Base-by-base conservation (phyloP, 2,888 invertebrate species). In the Thera britannica region DNA sequence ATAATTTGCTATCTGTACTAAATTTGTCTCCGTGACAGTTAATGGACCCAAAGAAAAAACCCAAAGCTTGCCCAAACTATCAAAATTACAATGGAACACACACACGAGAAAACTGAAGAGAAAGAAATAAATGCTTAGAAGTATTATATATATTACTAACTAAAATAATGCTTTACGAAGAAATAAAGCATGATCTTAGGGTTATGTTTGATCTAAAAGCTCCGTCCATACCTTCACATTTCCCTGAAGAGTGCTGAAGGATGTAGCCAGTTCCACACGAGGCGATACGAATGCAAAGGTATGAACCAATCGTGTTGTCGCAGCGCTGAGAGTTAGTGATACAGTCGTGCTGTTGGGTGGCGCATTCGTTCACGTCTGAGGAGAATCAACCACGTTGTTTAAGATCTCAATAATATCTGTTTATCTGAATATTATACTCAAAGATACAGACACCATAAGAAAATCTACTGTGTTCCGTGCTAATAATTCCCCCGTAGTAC, bases 261-360 rank as follows among this genome's bases (percentile, higher is more conserved):
- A 98, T 98, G 84, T 99, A 99, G 0, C 99, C 99, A 0, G 99
- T 99, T 0, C 99, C 99, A 85, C 99, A 99, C 0, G 98, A 97
- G 5, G 97, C 95, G 48, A 96, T 96, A 58, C 98, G 94, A 49
- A 98, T 96, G 85, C 99, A 99, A 35, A 96, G 95, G 85, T 95
- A 98, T 0, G 98, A 98, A 0, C 99, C 98, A 9, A 97, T 95
- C 0, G 97, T 97, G 82, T 98, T 98, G 86, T 98, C 98, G 79
- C 98, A 98, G n/a, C 98, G 94, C 84, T 98, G 97, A 0, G 96
- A 95, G 0, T 95, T 90, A 0, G 80, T 71, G 2, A 95, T 86
- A 77, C 98, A 98, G 75, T 95, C 94, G 83, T 98, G 96, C 61
- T 94, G 90, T 23, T 95, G 95, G 2, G 96, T 94, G 62, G 97